These are phyloP conservation scores for Nothocercus nigrocapillus DNA, from an alignment of 2,113 vertebrate genomes.

Conservation along the genomic window DNA sequence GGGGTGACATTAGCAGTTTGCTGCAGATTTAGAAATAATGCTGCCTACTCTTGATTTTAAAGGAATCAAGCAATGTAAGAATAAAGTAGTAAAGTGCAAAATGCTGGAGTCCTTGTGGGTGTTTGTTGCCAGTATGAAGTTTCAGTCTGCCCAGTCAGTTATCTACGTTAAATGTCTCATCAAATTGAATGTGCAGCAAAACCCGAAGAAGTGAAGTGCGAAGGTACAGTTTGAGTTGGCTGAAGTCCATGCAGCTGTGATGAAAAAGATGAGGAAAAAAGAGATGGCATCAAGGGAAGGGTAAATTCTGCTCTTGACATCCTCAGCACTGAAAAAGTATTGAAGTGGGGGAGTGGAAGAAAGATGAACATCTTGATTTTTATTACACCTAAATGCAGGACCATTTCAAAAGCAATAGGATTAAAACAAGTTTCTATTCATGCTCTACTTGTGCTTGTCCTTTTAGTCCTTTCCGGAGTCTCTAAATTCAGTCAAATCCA, in stretches of 20 bases:
- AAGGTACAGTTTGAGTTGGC: slow-evolving; percentile 56
- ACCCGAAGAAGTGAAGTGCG: not conserved
- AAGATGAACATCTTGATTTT: slow-evolving; percentile 66
- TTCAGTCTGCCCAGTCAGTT: not conserved
- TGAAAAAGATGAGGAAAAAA: slow-evolving; percentile 11
- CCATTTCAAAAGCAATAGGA: slow-evolving; percentile 3
- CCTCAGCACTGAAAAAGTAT: slow-evolving; percentile 33
- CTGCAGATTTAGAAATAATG: not conserved
- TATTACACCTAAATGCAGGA: not conserved
- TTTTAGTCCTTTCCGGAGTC: not conserved
- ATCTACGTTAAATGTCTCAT: not conserved
- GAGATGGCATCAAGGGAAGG: slow-evolving; percentile 59
- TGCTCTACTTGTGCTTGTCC: not conserved
- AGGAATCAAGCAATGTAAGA: not conserved
- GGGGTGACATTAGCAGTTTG: not conserved
- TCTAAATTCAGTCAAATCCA: slow-evolving; percentile 13
- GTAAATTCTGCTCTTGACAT: slow-evolving; percentile 67
- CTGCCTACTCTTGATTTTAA: not conserved
- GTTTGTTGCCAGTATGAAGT: not conserved
- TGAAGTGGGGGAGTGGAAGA: slow-evolving; percentile 17
- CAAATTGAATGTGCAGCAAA: not conserved
- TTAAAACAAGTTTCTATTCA: not conserved
- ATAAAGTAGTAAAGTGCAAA: not conserved
- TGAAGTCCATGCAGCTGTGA: slow-evolving; percentile 57
- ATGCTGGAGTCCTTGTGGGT: not conserved